Base-by-base conservation (phyloP, 2,797 vertebrate genomes). In the Danio choprae region DNA sequence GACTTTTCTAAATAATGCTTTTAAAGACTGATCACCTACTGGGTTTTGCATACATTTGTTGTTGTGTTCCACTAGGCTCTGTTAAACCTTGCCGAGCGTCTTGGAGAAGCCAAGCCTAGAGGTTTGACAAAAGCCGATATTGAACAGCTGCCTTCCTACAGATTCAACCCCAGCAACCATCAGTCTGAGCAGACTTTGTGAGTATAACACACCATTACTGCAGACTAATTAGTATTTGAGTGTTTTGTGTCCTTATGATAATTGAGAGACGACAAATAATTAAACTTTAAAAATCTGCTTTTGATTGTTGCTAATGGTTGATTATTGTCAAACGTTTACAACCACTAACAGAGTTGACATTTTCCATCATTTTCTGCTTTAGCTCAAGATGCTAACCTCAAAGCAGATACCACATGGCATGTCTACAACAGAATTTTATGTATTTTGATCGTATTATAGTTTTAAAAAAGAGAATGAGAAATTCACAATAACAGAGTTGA, bases 161-260 rank as follows among this genome's bases (percentile, higher is more conserved):
- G 97, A 81, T 99, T 98, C 91, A 99, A 99, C 89, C 95, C 97
- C 87, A 98, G 96, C 92, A 99, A 97, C 91, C 98, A 97, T 90
- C 98, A 99, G 81, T 99, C 98, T 84, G 98, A 99, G 80, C 98
- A 99, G 92, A 99, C 97, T 18, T 89, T 99, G 98, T 98, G 89
- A 96, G 96, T 94, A 60, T 5, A 22, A 8, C 59, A 38, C 4
- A 4, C 53, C 74, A 13, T 11, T 20, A 71, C 22, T 53, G 13
- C 18, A 53, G 11, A 13, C 7, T 0, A 15, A 29, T 7, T 11
- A 9, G 36, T 38, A n/a, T 38, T 29, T 2, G 29, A 20, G 29
- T 13, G 4, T 36, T 51, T 69, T 51, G 9, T 38, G 29, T 69
- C 29, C 67, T 60, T 9, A 40, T 62, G 4, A 40, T n/a, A n/a